Base-by-base conservation (phyloP, 2,797 vertebrate species). In the Streptopelia turtur region DNA sequence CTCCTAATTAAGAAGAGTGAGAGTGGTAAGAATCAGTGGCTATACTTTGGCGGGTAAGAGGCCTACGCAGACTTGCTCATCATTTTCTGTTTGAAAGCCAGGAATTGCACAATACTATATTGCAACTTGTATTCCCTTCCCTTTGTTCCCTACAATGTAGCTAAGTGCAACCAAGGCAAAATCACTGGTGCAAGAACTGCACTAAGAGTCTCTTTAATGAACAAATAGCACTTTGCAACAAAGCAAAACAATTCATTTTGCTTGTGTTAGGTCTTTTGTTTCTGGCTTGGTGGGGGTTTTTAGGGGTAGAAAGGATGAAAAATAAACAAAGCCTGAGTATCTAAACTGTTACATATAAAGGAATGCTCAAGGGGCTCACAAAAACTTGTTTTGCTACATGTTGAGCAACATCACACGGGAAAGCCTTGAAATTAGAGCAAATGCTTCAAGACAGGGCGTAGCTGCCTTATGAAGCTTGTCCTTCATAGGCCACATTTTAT, bases 391-490 rank as follows among this genome's bases (percentile, higher is more conserved):
- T 94, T 78, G 59, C 87, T 88, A 52, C 87, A 83, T 68, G 35
- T 96, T 94, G 79, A 91, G 91, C 89, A 96, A 93, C 79, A 93
- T 37, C 81, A 94, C 83, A 83, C 56, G 64, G 86, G 74, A 94
- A 95, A 95, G 90, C 77, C 74, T 70, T 94, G 74, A 95, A 94
- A 97, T 89, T 56, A 93, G 76, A 91, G 49, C 69, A 93, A 86
- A 91, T 82, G 91, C 88, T 95, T 89, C 49, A 97, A 93, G 93
- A 82, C 37, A 85, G 84, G 93, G 87, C 7, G 82, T 94, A 92
- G 91, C 79, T 92, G 90, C 68, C 63, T 94, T 85, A 24, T 39
- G 61, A 76, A 92, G 49, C 47, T 83, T 0, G 0, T 59, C 77
- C 82, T 89, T 69, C 77, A 39, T 1, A 3, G 63, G 64, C 37